These are phyloP conservation scores for Lerema accius DNA, from an alignment of 1,140 invertebrate genomes.

Conservation along the genomic window DNA sequence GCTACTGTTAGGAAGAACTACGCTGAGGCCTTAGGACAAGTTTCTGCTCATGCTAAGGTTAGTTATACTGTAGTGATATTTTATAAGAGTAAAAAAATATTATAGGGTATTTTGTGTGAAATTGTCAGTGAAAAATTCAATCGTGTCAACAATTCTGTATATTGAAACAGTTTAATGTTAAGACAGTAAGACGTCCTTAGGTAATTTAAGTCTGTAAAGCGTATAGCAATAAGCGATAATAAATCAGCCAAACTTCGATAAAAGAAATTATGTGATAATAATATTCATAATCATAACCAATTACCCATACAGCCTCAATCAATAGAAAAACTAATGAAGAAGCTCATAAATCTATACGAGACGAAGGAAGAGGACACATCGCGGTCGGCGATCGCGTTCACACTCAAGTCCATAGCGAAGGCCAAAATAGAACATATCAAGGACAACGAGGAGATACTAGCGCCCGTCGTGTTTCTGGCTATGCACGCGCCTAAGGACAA, in stretches of 20 bases:
- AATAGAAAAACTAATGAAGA: constrained; percentile 92
- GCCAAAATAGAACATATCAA: constrained; percentile 93
- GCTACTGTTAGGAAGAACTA: constrained; percentile 91
- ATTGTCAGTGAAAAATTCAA: no score
- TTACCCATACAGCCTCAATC: constrained; percentile 88
- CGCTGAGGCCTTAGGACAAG: constrained; percentile 91
- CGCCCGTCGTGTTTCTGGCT: constrained; percentile 94
- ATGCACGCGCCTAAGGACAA: constrained; percentile 91
- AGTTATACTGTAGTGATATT: constrained; percentile 17
- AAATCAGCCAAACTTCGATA: no score
- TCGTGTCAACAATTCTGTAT: no score
- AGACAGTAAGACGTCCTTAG: no score
- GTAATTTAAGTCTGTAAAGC: no score
- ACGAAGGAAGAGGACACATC: constrained; percentile 86
- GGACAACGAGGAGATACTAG: constrained; percentile 89
- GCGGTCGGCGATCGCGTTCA: constrained; percentile 89
- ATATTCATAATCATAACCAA: no score
- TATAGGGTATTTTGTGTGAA: no score
- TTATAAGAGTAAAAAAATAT: no score
- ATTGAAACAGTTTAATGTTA: no score
- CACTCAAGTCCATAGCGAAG: constrained; percentile 91
- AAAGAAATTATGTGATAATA: no score
- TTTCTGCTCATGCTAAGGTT: constrained; percentile 93
- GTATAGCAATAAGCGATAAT: no score
- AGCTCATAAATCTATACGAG: constrained; percentile 91